Percentiles rank a stretch among this genome's conserved stretches.
phyloP scores from a whole-genome alignment of 1,140 invertebrate species.

The Chelonus insularis region DNA sequence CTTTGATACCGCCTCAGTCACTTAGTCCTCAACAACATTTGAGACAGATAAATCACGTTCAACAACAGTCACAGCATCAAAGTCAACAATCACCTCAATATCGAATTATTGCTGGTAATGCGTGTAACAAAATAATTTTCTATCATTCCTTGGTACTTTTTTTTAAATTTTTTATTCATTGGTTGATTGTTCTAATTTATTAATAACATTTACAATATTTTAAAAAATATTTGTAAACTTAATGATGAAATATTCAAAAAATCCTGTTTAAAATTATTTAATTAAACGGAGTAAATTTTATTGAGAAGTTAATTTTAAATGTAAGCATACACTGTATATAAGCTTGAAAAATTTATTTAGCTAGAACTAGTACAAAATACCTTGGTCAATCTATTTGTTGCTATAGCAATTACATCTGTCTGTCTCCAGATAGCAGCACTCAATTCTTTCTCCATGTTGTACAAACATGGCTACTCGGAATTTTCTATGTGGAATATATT shows the following conservation, averaged over 20 bases:
- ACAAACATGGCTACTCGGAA: constrained; percentile 48
- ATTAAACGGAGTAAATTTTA: too few species aligned
- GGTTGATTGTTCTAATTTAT: too few species aligned
- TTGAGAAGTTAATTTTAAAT: too few species aligned
- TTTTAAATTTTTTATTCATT: too few species aligned
- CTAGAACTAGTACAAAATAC: too few species aligned
- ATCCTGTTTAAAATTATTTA: too few species aligned
- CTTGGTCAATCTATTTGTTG: constrained; percentile 41
- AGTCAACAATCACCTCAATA: constrained; percentile 47
- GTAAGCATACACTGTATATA: too few species aligned
- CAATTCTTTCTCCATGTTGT: constrained; percentile 24
- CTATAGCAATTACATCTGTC: background rate
- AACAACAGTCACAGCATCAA: constrained; percentile 47
- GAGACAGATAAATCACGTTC: constrained; percentile 46
- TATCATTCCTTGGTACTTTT: constrained; percentile 12
- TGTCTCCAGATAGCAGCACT: constrained; percentile 40
- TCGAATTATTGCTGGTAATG: constrained; percentile 47
- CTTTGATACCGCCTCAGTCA: constrained; percentile 35
- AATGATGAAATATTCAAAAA: too few species aligned
- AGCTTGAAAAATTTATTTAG: too few species aligned
- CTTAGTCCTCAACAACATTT: constrained; percentile 49
- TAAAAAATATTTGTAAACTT: too few species aligned
- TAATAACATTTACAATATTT: too few species aligned
- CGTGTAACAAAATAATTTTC: constrained; percentile 41
- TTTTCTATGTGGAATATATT: constrained; percentile 22